A percentile compares a stretch with the other conserved stretches of the same genome.
Evolutionary conservation across 1,140 invertebrate species (phyloP).

Genomic region (Agrypnia vestita): DNA sequence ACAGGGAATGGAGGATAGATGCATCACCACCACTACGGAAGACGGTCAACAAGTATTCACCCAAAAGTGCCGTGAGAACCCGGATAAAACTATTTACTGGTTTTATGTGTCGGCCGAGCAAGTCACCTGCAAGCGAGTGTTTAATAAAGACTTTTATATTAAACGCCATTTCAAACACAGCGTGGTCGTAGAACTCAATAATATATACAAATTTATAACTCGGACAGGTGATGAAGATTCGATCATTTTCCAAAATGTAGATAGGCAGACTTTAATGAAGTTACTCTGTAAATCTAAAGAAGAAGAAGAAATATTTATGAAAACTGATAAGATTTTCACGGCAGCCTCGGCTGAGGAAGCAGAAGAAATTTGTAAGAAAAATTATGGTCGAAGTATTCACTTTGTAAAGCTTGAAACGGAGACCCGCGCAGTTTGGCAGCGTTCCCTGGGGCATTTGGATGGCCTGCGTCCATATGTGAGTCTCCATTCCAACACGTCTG

Average conservation of each 20-base stretch:
- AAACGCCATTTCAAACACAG: neutral
- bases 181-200: neutral
- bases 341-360: too few species aligned
- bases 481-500: neutral
- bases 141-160: conserved; percentile 2
- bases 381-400: neutral
- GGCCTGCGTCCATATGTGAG: neutral
- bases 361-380: neutral
- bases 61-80: neutral
- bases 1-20: neutral
- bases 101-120: neutral
- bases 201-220: too few species aligned
- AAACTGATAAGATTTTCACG: neutral
- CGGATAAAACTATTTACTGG: neutral
- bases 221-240: neutral
- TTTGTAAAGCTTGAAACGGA: neutral
- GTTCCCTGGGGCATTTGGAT: neutral
- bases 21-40: neutral
- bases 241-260: neutral
- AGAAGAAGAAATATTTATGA: neutral
- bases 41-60: neutral
- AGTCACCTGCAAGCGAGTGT: neutral
- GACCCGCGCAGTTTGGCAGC: neutral
- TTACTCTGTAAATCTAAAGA: neutral
- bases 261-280: neutral